These are phyloP conservation scores for Lamellibrachia columna DNA, from an alignment of 2,888 invertebrate species.

Conservation along the genomic window DNA sequence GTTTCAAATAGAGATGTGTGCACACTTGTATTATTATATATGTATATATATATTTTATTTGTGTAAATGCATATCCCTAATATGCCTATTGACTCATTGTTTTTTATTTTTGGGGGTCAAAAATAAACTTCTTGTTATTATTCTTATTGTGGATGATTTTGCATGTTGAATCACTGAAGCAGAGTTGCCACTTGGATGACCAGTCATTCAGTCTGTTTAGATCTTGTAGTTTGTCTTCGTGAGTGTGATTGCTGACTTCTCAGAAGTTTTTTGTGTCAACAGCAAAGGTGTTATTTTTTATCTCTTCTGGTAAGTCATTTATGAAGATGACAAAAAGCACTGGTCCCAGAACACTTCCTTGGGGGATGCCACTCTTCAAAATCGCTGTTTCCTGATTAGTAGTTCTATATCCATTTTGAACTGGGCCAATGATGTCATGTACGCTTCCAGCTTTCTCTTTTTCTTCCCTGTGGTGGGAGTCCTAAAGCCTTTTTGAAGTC, in stretches of 20 bases:
- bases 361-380: constrained; percentile 17
- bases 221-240: constrained; percentile 20
- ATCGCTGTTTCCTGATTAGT: neutral
- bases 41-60: too few relatives aligned
- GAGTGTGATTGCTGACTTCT: neutral
- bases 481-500: constrained; percentile 36
- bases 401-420: constrained; percentile 27
- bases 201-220: neutral
- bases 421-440: constrained; percentile 27
- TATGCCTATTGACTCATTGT: too few relatives aligned
- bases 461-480: constrained; percentile 29
- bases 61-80: too few relatives aligned
- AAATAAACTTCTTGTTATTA: neutral
- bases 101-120: too few relatives aligned
- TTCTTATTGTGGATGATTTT: neutral
- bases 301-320: constrained; percentile 32
- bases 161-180: too few relatives aligned
- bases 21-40: too few relatives aligned
- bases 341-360: constrained; percentile 36
- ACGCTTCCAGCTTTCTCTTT: constrained; percentile 25
- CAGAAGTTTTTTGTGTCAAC: constrained; percentile 32
- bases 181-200: too few relatives aligned
- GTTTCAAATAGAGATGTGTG: too few relatives aligned
- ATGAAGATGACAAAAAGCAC: constrained; percentile 35
- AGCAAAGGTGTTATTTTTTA: constrained; percentile 25